phyloP scores from a whole-genome alignment of 53 echinoderm and acorn worm genomes.

The Mesocentrotus franciscanus region DNA sequence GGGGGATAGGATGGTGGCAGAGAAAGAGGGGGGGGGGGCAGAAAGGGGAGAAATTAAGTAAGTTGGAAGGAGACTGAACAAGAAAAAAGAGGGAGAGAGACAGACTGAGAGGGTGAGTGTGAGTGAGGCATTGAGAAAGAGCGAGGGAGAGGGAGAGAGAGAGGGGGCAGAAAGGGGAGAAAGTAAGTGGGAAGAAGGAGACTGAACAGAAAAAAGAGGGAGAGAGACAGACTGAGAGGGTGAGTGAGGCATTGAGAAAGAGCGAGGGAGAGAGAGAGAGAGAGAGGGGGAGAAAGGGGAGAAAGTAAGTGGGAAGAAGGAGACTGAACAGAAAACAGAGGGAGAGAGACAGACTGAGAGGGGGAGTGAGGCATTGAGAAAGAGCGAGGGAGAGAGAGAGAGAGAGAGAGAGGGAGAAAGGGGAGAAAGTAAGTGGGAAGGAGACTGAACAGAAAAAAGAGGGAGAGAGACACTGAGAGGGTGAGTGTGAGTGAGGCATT shows the following conservation, averaged over 20 bases:
- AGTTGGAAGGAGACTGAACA: not conserved
- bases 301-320: not conserved
- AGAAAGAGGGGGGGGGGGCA: not conserved
- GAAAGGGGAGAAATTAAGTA: too few species aligned
- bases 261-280: not conserved
- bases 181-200: not conserved
- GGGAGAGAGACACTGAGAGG: not conserved
- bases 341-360: not conserved
- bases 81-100: not conserved
- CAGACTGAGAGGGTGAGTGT: not conserved
- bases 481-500: not conserved
- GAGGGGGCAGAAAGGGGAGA: not conserved
- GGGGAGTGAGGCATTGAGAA: not conserved
- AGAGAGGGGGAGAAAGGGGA: not conserved
- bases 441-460: not conserved
- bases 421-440: not conserved
- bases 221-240: not conserved
- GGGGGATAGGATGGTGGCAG: not conserved
- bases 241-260: too few species aligned
- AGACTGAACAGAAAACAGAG: not conserved
- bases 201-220: not conserved
- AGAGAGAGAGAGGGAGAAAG: not conserved
- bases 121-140: not conserved
- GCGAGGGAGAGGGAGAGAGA: not conserved
- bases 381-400: not conserved